These are phyloP conservation scores for Octomys mimax DNA, from an alignment of 2,797 vertebrate genomes.

Conservation along the genomic window DNA sequence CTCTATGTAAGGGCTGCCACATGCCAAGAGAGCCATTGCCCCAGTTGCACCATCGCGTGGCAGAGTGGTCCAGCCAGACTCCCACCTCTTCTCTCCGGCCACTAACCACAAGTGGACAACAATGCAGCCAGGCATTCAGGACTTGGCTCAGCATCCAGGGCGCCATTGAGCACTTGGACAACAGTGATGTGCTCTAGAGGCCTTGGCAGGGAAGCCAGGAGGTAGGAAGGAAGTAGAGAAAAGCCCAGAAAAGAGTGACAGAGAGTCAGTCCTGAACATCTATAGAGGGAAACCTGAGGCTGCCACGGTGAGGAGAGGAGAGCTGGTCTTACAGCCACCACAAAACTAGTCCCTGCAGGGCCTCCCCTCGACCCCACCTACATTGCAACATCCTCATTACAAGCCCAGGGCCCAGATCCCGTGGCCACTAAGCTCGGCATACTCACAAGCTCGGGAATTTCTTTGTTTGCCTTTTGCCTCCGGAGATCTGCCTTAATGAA, in stretches of 20 bases:
- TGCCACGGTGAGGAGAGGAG: not conserved
- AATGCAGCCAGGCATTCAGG: slow-evolving; percentile 70
- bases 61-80: slow-evolving; percentile 46
- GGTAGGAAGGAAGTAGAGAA: not conserved
- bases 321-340: not conserved
- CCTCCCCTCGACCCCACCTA: not conserved
- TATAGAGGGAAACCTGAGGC: not conserved
- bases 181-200: slow-evolving; percentile 69
- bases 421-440: slow-evolving; percentile 32
- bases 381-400: not conserved
- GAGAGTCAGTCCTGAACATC: not conserved
- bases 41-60: not conserved
- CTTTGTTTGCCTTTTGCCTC: slow-evolving; percentile 93
- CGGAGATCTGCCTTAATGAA: slow-evolving; percentile 96
- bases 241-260: not conserved
- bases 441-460: slow-evolving; percentile 90
- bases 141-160: slow-evolving; percentile 76
- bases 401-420: not conserved
- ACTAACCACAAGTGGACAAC: slow-evolving; percentile 73
- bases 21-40: slow-evolving; percentile 58
- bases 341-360: not conserved
- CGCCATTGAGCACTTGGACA: slow-evolving; percentile 81
- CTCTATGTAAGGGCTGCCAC: not conserved
- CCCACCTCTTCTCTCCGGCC: slow-evolving; percentile 77
- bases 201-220: not conserved